phyloP scores from a whole-genome alignment of 2,888 invertebrate genomes.

The Operophtera brumata region DNA sequence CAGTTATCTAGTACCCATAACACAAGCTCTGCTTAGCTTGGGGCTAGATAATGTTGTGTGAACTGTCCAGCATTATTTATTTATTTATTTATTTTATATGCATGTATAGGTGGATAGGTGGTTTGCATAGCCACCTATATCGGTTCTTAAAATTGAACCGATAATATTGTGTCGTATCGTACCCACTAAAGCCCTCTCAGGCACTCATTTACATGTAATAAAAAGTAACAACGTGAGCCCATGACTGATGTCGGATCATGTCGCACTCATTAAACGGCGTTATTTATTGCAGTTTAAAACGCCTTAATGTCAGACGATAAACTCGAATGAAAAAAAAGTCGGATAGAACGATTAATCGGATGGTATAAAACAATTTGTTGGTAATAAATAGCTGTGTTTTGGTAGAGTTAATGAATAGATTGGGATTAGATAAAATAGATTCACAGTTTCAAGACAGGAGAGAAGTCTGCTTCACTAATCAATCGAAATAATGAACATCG shows the following conservation, averaged over 20 bases:
- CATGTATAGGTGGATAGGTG: too few species aligned
- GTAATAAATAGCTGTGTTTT: conserved; percentile 23
- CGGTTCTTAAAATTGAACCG: background rate
- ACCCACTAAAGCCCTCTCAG: conserved; percentile 15
- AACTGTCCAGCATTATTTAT: too few species aligned
- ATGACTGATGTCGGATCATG: conserved; percentile 70
- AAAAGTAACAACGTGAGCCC: conserved; percentile 65
- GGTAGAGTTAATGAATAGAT: conserved; percentile 19
- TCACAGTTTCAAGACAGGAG: background rate
- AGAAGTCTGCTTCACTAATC: background rate
- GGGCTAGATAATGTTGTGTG: too few species aligned
- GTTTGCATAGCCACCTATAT: too few species aligned
- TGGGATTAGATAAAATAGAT: conserved; percentile 10
- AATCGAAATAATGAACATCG: too few species aligned
- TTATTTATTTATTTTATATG: too few species aligned
- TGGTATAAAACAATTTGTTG: conserved; percentile 29
- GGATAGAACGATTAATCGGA: conserved; percentile 10
- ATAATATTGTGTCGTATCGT: conserved; percentile 9
- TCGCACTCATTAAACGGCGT: conserved; percentile 65
- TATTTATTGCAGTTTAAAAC: conserved; percentile 79
- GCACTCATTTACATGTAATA: conserved; percentile 76
- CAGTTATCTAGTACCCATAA: too few species aligned
- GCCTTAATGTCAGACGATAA: conserved; percentile 63
- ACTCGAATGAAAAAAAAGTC: conserved; percentile 8
- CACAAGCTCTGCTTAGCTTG: too few species aligned